phyloP scores from a whole-genome alignment of 2,113 vertebrate genomes.

The Myotis yumanensis region DNA sequence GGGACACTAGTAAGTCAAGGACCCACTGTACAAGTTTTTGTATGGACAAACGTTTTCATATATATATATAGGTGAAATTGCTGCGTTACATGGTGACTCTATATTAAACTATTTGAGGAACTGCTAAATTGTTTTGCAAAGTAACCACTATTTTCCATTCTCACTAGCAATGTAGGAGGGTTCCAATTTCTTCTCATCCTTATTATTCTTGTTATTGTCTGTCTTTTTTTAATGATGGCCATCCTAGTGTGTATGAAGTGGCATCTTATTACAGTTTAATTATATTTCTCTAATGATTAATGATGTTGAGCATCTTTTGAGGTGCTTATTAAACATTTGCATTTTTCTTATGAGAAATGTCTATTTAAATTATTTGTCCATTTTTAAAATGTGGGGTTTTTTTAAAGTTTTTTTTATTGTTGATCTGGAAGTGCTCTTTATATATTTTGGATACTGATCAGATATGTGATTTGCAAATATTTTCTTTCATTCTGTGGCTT shows the following conservation, averaged over 20 bases:
- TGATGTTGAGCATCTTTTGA: not conserved
- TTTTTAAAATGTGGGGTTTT: constrained; percentile 4
- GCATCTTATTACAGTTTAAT: not conserved
- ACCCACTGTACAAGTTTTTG: not conserved
- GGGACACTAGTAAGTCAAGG: too few relatives aligned
- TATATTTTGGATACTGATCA: not conserved
- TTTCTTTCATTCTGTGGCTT: not conserved
- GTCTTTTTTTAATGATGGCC: not conserved
- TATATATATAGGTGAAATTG: not conserved
- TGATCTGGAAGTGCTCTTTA: not conserved
- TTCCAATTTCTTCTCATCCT: not conserved
- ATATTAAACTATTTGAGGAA: not conserved
- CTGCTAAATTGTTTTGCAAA: not conserved
- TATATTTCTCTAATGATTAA: not conserved
- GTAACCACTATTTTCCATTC: not conserved
- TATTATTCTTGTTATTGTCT: not conserved
- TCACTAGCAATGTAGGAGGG: not conserved
- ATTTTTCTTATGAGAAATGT: not conserved
- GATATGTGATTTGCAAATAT: not conserved
- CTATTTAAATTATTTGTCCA: not conserved
- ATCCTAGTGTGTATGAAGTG: not conserved
- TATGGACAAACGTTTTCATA: not conserved
- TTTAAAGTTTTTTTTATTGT: not conserved
- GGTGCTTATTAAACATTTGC: not conserved
- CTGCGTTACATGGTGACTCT: not conserved